These are phyloP conservation scores for Gasteruption jaculator DNA, from an alignment of 2,888 invertebrate genomes.

Conservation along the genomic window DNA sequence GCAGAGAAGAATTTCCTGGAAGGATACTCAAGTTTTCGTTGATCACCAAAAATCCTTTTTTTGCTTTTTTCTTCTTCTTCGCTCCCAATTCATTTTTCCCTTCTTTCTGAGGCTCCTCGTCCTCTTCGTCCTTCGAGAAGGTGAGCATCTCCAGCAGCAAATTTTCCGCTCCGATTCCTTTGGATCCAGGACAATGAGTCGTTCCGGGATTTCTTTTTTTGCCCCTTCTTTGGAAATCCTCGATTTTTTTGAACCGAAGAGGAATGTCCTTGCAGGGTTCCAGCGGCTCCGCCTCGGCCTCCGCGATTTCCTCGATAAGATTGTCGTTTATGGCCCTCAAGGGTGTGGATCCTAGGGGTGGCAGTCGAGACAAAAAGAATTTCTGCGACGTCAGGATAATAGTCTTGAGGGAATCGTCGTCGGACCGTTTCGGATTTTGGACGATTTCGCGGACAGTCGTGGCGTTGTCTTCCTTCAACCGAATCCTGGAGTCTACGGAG, in stretches of 20 bases:
- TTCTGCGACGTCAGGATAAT: constrained; percentile 41
- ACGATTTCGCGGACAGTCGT: constrained; percentile 1
- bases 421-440: constrained; percentile 15
- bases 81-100: constrained; percentile 21
- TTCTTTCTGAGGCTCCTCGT: too few relatives aligned
- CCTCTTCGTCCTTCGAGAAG: too few relatives aligned
- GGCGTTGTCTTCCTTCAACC: too few relatives aligned
- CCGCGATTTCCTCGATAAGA: constrained; percentile 25
- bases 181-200: too few relatives aligned
- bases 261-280: constrained; percentile 1
- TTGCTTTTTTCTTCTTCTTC: constrained; percentile 7
- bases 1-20: constrained; percentile 27
- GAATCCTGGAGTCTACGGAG: constrained; percentile 45
- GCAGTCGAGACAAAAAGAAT: constrained; percentile 38
- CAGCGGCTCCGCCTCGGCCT: not conserved
- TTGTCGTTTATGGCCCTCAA: constrained; percentile 43
- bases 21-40: constrained; percentile 31
- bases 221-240: not conserved
- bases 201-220: not conserved
- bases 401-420: constrained; percentile 31
- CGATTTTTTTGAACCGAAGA: not conserved
- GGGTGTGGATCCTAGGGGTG: constrained; percentile 38
- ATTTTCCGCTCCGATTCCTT: too few relatives aligned
- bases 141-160: too few relatives aligned
- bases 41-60: constrained; percentile 1